Percentiles rank a stretch among this genome's conserved stretches.
Conservation (phyloP, 2,113 vertebrate genomes). For the Dasypus novemcinctus region DNA sequence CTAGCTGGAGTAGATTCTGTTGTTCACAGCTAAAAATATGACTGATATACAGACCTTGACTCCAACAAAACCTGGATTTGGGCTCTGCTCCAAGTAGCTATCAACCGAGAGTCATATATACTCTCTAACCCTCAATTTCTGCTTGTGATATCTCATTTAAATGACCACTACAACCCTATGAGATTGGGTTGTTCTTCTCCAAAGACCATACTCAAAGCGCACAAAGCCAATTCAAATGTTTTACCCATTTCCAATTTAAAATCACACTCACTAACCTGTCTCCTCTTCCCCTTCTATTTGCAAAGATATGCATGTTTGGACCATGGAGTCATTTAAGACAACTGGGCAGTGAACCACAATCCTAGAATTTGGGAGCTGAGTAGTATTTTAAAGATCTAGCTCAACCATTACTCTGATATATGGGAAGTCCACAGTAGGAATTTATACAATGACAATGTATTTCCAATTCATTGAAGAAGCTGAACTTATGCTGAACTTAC, state of each 20-base stretch:
- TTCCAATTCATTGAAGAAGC: background rate
- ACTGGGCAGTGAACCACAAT: background rate
- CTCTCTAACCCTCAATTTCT: background rate
- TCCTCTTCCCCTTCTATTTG: background rate
- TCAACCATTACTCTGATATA: background rate
- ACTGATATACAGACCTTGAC: background rate
- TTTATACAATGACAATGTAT: background rate
- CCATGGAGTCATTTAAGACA: background rate
- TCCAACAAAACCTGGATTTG: background rate
- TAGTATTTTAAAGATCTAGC: background rate
- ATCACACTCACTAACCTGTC: background rate
- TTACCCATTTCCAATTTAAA: background rate
- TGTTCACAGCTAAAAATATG: background rate
- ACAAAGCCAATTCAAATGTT: background rate
- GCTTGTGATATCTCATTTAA: background rate
- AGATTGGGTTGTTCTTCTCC: background rate
- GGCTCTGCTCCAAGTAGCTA: background rate
- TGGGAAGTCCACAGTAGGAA: background rate
- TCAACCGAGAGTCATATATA: background rate
- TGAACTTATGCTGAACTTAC: background rate
- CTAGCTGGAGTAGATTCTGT: background rate
- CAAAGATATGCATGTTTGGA: background rate
- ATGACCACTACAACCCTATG: background rate
- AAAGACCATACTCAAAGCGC: background rate
- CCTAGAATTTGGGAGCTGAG: background rate